phyloP scores from a whole-genome alignment of 2,113 vertebrate species.

The Chloebia gouldiae region DNA sequence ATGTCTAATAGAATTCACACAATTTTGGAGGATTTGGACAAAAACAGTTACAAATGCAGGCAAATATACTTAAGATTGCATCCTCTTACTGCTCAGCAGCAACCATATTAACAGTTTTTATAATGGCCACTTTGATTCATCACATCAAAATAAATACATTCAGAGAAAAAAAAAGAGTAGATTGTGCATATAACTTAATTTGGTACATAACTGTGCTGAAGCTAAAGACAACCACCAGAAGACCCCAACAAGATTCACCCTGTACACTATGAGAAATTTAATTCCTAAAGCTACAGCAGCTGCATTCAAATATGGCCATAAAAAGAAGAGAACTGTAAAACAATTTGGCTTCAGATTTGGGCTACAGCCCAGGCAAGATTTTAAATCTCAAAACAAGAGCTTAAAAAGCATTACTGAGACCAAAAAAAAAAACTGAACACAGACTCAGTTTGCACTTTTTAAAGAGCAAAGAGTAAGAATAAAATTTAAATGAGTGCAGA shows the following conservation, averaged over 20 bases:
- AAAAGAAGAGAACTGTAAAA: background rate
- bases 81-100: background rate
- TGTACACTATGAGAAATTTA: background rate
- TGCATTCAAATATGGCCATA: background rate
- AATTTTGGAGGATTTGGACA: background rate
- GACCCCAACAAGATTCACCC: background rate
- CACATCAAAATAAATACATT: background rate
- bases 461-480: background rate
- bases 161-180: background rate
- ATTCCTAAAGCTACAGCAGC: background rate
- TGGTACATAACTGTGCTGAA: rapidly evolving
- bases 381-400: background rate
- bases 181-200: background rate
- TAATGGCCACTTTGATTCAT: background rate
- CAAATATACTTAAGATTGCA: background rate
- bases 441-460: background rate
- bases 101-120: background rate
- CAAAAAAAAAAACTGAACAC: background rate
- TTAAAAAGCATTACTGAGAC: background rate
- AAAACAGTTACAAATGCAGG: background rate
- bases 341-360: background rate
- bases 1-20: background rate
- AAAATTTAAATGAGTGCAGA: background rate
- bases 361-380: background rate
- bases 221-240: background rate